Conservation (phyloP, 2,888 invertebrate species). For the Calephelis perditalis region DNA sequence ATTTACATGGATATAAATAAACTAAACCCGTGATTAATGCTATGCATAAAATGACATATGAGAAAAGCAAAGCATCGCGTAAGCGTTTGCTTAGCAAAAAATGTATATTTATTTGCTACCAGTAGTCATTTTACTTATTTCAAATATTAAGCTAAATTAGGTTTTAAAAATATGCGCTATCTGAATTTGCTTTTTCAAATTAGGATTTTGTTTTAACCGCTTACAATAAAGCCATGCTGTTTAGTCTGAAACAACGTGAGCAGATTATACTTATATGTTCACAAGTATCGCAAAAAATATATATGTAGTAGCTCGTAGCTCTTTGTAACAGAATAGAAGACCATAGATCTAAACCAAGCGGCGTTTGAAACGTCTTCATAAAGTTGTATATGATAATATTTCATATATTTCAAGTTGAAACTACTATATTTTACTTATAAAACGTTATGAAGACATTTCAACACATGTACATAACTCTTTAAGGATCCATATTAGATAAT, state of each 20-base stretch:
- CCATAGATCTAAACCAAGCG: conserved; percentile 6
- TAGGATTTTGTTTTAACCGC: background rate
- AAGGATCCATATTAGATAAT: no score
- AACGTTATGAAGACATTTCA: no score
- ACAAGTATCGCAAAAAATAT: background rate
- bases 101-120: conserved; percentile 16
- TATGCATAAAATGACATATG: conserved; percentile 43
- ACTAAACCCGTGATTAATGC: conserved; percentile 30
- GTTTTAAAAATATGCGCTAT: background rate
- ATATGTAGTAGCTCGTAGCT: background rate
- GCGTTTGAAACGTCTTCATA: background rate
- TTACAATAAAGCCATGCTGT: conserved; percentile 1
- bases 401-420: no score
- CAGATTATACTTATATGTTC: background rate
- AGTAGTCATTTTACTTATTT: background rate
- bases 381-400: conserved; percentile 41
- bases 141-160: background rate
- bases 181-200: background rate
- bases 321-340: background rate
- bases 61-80: conserved; percentile 63
- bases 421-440: no score
- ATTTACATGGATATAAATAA: conserved; percentile 21
- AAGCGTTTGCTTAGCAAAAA: conserved; percentile 40
- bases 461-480: no score
- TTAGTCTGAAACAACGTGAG: background rate